Conservation (phyloP, 2,888 invertebrate species). For the Conistra vaccinii region DNA sequence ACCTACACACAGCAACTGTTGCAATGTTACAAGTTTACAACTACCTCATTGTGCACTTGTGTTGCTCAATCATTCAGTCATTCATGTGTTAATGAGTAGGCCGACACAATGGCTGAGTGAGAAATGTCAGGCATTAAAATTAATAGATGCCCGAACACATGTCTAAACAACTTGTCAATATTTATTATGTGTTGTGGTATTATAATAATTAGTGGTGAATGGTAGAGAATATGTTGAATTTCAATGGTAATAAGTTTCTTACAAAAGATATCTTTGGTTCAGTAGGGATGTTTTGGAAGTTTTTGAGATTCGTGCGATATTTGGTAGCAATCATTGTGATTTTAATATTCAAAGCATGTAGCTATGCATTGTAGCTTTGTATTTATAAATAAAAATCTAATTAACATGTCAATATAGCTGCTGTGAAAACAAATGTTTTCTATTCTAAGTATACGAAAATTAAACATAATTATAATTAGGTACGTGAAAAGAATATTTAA, state of each 20-base stretch:
- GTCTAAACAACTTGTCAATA: conserved; percentile 59
- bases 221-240: neutral
- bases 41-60: conserved; percentile 57
- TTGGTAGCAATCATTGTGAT: neutral
- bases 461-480: conserved; percentile 15
- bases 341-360: neutral
- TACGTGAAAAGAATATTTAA: conserved; percentile 16
- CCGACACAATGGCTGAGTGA: conserved; percentile 69
- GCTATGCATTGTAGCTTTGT: neutral
- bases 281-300: neutral
- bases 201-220: conserved; percentile 18
- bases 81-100: conserved; percentile 73
- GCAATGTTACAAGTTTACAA: conserved; percentile 59
- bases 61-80: conserved; percentile 64
- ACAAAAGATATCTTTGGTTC: neutral
- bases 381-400: conserved; percentile 1
- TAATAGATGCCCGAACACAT: conserved; percentile 63
- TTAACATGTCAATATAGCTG: neutral
- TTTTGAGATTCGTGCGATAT: neutral
- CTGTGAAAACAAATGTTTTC: conserved; percentile 19
- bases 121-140: conserved; percentile 68
- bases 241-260: neutral
- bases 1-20: conserved; percentile 75
- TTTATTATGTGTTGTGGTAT: conserved; percentile 31
- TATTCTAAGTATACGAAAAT: conserved; percentile 1